A percentile compares a stretch with the other conserved stretches of the same genome.
Conservation (phyloP, 1,140 invertebrate genomes). For the Atopsyche davidsoni region DNA sequence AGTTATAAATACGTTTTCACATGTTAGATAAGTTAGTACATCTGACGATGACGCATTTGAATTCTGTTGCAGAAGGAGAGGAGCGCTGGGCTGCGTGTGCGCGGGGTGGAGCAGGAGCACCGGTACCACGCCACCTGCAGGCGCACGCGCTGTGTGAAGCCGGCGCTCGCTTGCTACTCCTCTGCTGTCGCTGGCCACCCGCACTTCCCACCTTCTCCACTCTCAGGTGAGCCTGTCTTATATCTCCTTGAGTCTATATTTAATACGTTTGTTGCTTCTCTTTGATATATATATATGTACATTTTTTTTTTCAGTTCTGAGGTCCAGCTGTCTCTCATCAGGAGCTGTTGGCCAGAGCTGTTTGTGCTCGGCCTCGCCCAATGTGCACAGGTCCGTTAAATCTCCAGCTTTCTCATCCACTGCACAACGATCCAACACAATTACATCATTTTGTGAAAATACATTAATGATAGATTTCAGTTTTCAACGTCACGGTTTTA, state of each 20-base stretch:
- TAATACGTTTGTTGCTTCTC: background rate
- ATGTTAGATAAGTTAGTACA: too few relatives aligned
- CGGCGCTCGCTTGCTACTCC: conserved; percentile 38
- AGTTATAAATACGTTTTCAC: too few relatives aligned
- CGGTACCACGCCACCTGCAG: conserved; percentile 33
- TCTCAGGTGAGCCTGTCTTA: conserved; percentile 14
- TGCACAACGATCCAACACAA: background rate
- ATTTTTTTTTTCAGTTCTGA: conserved; percentile 61
- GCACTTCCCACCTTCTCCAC: conserved; percentile 30
- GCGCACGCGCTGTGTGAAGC: conserved; percentile 41
- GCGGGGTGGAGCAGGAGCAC: conserved; percentile 30
- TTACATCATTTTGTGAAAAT: too few relatives aligned
- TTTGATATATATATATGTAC: too few relatives aligned
- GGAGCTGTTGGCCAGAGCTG: conserved; percentile 87
- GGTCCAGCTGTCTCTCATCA: conserved; percentile 74
- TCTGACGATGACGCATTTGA: too few relatives aligned
- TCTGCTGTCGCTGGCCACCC: conserved; percentile 35
- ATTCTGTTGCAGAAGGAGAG: conserved; percentile 20
- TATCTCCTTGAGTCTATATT: background rate
- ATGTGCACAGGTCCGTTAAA: conserved; percentile 53
- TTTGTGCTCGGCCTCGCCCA: conserved; percentile 89
- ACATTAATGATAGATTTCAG: too few relatives aligned
- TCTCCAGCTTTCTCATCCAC: background rate
- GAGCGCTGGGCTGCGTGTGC: conserved; percentile 29
- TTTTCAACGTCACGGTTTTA: too few relatives aligned